Evolutionary conservation across 2,888 invertebrate species (phyloP).

Genomic region (Adineta ricciae): DNA sequence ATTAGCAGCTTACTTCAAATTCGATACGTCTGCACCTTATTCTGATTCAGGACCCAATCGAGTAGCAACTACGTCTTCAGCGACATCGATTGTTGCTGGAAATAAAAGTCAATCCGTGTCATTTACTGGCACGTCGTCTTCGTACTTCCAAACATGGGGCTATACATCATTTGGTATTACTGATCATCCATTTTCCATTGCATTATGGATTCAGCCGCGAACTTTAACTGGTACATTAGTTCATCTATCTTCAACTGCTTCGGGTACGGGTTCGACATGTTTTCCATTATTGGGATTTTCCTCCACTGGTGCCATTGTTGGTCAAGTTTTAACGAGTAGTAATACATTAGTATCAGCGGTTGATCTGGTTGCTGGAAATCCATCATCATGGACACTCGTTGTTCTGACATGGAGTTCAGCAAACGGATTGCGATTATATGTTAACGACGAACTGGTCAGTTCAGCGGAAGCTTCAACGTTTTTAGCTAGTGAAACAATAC

Average conservation of each 20-base stretch:
- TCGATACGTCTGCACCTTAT: background rate
- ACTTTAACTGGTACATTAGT: background rate
- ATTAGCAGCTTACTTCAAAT: background rate
- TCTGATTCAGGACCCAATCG: background rate
- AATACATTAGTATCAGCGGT: background rate
- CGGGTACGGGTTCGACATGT: background rate
- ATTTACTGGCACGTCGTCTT: background rate
- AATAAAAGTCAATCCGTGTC: background rate
- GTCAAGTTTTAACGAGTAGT: background rate
- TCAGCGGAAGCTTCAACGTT: background rate
- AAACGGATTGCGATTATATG: background rate
- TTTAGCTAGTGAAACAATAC: background rate
- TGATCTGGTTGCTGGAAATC: background rate
- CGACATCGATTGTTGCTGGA: background rate
- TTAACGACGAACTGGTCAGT: background rate
- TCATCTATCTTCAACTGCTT: background rate
- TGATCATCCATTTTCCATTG: background rate
- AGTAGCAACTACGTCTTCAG: background rate
- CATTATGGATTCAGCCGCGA: background rate
- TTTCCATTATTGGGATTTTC: background rate
- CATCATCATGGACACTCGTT: background rate
- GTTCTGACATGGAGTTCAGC: background rate
- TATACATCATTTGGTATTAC: background rate
- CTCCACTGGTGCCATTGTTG: background rate
- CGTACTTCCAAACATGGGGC: conserved; percentile 2